Base-by-base conservation (phyloP, 2,888 invertebrate species). In the Habroteleia sp. region DNA sequence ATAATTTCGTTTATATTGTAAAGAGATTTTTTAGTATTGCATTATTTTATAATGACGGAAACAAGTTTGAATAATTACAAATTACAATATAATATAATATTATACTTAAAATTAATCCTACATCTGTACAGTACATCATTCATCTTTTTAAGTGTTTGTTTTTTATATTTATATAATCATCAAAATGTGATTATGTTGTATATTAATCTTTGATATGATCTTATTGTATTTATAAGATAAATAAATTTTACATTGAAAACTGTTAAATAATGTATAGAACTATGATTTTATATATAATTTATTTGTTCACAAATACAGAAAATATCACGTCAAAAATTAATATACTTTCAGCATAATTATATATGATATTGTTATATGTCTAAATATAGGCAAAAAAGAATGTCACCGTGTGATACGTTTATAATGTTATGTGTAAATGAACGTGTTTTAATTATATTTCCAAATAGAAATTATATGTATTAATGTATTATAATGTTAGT, bases 21-120 rank as follows among this genome's bases (percentile, higher is more conserved):
- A n/a, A n/a, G n/a, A n/a, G n/a, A 20, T 20, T 20, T 2, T 48
- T 33, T 14, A 63, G 23, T 44, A 41, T 42, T 48, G 63, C 44
- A 52, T 44, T 46, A 52, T 56, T 46, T 23, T 20, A 3, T 39
- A 37, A n/a, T 37, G 20, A 41, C 39, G 14, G 25, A 37, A 60
- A 39, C 14, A 31, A 20, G 29, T 17, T 7, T 27, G 35, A 46
- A 27, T 62, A 29, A 41, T 31, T 16, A 14, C 8, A 29, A 27
- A 27, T 37, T 46, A 7, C 10, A 11, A 23, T 29, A n/a, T 39
- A 54, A 35, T 31, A 52, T 54, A 14, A 33, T 54, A 50, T 37
- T 65, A 65, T 50, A 65, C 54, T 65, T 65, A 54, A 65, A 52
- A 27, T 39, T 50, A 48, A 52, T 52, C 8, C 23, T 20, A 44